These are phyloP conservation scores for Orestias chungarensis DNA, from an alignment of 2,797 vertebrate species.

Conservation along the genomic window DNA sequence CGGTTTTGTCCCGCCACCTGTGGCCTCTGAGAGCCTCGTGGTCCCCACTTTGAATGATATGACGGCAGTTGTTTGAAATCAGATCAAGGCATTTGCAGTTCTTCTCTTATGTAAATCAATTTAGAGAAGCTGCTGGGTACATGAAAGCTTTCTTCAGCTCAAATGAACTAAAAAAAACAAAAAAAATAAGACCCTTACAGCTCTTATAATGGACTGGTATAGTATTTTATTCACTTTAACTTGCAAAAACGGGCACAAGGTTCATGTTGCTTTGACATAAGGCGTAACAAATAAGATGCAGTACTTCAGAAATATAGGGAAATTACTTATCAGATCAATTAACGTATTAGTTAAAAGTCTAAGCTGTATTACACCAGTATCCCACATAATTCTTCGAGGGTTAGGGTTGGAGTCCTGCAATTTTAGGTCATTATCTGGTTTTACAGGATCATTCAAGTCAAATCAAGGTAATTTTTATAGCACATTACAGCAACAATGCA, in stretches of 20 bases:
- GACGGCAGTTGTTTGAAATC: constrained; percentile 8
- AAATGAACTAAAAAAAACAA: background rate
- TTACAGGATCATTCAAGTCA: too few species aligned
- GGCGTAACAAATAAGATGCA: background rate
- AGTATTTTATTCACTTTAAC: background rate
- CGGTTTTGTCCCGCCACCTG: constrained; percentile 21
- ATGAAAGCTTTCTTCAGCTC: background rate
- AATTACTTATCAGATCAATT: background rate
- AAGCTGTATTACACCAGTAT: too few species aligned
- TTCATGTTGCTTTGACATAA: background rate
- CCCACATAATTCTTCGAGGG: too few species aligned
- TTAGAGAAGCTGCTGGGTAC: background rate
- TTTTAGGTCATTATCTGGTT: too few species aligned
- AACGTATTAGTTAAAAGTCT: background rate
- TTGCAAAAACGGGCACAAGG: too few species aligned
- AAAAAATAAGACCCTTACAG: background rate
- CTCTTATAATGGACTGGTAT: background rate
- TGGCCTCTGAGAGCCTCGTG: background rate
- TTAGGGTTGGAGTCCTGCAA: too few species aligned
- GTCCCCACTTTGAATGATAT: background rate
- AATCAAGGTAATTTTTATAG: too few species aligned
- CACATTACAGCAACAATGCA: too few species aligned
- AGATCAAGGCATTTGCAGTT: background rate
- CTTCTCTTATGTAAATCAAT: background rate
- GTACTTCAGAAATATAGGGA: background rate